These are phyloP conservation scores for Tonatia bakeri DNA, from an alignment of 2,113 vertebrate species.

Conservation along the genomic window DNA sequence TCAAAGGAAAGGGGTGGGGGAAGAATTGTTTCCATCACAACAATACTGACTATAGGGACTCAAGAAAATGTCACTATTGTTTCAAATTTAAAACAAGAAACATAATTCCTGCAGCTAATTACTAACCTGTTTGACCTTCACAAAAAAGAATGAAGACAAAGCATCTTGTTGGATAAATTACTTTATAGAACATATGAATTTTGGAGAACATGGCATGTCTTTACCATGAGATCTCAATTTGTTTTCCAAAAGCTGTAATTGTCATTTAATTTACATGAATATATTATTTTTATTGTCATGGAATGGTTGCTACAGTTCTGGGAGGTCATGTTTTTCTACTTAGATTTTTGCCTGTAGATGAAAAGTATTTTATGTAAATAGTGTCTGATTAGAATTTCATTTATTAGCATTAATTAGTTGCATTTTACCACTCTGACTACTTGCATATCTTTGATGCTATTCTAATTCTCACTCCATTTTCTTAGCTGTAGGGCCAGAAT, in stretches of 20 bases:
- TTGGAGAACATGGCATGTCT: neutral
- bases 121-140: slow-evolving; percentile 25
- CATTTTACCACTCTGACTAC: slow-evolving; percentile 46
- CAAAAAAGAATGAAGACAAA: slow-evolving; percentile 23
- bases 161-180: neutral
- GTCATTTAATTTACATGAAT: slow-evolving; percentile 1
- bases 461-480: slow-evolving; percentile 38
- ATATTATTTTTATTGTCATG: neutral
- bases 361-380: slow-evolving; percentile 13
- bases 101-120: neutral
- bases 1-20: neutral
- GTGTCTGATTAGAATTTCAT: neutral
- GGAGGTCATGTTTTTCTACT: slow-evolving; percentile 2
- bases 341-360: neutral
- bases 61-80: neutral
- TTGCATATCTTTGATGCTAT: neutral
- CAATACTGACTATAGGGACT: neutral
- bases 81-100: slow-evolving; percentile 4
- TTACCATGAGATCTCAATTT: slow-evolving; percentile 27
- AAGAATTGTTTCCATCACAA: neutral
- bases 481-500: neutral
- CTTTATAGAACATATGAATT: neutral
- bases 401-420: slow-evolving; percentile 44
- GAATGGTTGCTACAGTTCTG: neutral
- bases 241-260: neutral